A percentile compares a stretch with the other conserved stretches of the same genome.
These are phyloP conservation scores for Danaus melanippus DNA, from an alignment of 1,140 invertebrate species.

Conservation along the genomic window DNA sequence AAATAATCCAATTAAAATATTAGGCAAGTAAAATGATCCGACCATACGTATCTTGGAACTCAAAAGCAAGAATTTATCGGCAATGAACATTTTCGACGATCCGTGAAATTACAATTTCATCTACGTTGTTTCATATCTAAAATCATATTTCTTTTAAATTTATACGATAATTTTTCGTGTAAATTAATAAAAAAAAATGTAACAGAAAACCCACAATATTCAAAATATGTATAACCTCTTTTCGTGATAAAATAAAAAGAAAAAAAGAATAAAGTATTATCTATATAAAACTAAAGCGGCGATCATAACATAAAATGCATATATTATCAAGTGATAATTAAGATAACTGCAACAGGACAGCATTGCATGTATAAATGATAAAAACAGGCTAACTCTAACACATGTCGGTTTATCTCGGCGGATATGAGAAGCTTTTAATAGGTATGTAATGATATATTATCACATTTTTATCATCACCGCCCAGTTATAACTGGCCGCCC, in stretches of 20 bases:
- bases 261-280: too few relatives aligned
- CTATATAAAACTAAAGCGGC: too few relatives aligned
- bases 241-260: too few relatives aligned
- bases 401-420: slow-evolving; percentile 52
- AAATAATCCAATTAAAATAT: too few relatives aligned
- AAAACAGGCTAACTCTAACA: slow-evolving; percentile 34
- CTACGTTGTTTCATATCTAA: slow-evolving; percentile 44
- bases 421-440: slow-evolving; percentile 56
- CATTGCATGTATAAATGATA: not conserved
- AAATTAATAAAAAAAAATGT: too few relatives aligned
- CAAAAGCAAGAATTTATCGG: slow-evolving; percentile 48
- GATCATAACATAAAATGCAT: too few relatives aligned
- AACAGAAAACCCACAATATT: too few relatives aligned
- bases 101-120: slow-evolving; percentile 66
- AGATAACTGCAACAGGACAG: too few relatives aligned
- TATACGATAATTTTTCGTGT: too few relatives aligned
- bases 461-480: slow-evolving; percentile 52
- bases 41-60: slow-evolving; percentile 4
- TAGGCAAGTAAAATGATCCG: too few relatives aligned
- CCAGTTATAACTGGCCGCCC: slow-evolving; percentile 57
- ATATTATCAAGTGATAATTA: too few relatives aligned
- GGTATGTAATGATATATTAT: slow-evolving; percentile 59
- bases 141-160: slow-evolving; percentile 5
- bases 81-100: slow-evolving; percentile 58
- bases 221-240: too few relatives aligned